These are phyloP conservation scores for Crotalus viridis DNA, from an alignment of 2,113 vertebrate species.

Conservation along the genomic window DNA sequence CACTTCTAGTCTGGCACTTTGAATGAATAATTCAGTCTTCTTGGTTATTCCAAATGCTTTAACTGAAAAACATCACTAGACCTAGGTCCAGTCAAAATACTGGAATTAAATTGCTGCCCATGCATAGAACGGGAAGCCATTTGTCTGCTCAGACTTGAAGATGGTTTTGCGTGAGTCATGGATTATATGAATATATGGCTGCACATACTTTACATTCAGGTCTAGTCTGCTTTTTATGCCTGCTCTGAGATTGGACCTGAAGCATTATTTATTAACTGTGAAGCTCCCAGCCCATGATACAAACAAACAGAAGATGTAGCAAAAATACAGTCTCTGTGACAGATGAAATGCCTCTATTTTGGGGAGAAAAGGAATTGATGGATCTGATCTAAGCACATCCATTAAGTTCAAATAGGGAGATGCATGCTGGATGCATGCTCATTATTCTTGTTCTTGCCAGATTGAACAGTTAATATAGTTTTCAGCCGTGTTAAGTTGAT, in stretches of 20 bases:
- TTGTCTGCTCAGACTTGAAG: background rate
- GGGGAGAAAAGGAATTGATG: background rate
- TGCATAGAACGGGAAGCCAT: background rate
- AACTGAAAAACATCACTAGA: background rate
- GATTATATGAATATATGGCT: background rate
- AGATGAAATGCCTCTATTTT: background rate
- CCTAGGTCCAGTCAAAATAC: background rate
- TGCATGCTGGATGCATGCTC: background rate
- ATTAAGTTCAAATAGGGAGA: background rate
- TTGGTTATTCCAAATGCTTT: background rate
- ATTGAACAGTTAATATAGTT: background rate
- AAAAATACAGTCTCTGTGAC: background rate
- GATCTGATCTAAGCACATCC: background rate
- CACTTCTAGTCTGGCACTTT: background rate
- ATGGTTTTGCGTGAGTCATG: background rate
- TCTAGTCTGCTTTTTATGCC: background rate
- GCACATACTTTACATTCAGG: background rate
- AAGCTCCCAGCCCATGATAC: background rate
- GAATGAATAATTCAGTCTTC: background rate
- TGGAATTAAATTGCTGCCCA: background rate
- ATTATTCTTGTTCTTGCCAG: background rate
- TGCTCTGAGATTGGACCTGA: background rate
- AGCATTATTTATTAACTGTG: background rate
- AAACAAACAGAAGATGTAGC: background rate
- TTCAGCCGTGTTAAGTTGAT: background rate